Evolutionary conservation across 2,888 invertebrate species (phyloP), one percentile per base, ranked within the genome.

Genomic region (Metellina segmentata): DNA sequence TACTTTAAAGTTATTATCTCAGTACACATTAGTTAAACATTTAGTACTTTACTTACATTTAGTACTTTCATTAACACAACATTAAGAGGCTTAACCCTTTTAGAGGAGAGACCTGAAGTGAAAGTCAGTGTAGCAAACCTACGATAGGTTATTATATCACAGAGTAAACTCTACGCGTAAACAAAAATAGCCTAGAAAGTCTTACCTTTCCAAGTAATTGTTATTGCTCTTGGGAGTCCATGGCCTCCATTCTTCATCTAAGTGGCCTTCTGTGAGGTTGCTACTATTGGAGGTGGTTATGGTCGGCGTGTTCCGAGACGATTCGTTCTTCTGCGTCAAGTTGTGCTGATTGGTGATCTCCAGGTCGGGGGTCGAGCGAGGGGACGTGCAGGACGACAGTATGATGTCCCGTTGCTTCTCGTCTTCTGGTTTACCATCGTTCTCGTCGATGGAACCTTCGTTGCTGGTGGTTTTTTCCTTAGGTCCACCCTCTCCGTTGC

Each of bases 141-240:
- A 4, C 34, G 34, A 34, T 1, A 34, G 4, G 34, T 34, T 2
- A 34, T 4, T 4, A 34, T 34, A 34, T 34, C 4, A n/a, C n/a
- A n/a, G n/a, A n/a, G n/a, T n/a, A n/a, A n/a, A n/a, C n/a, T n/a
- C n/a, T n/a, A n/a, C n/a, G n/a, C n/a, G 34, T 34, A 34, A 34
- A 34, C 34, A 34, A 4, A n/a, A 34, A 34, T 4, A 34, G 34
- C 34, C 34, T 34, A 34, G 11, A 51, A 9, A 9, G 13, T 11
- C 69, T 75, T 69, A 89, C 92, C 92, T 89, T 51, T 89, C 89
- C 53, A 89, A 71, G 70, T 92, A 92, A n/a, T 85, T 89, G 49
- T 89, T 89, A n/a, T 92, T 89, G 49, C 85, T 85, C 61, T 89
- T 92, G 7, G 92, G 90, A 0, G 92, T 90, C 92, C 92, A 92